Conservation (phyloP, 1,140 invertebrate genomes). For the Oreohelix idahoensis region DNA sequence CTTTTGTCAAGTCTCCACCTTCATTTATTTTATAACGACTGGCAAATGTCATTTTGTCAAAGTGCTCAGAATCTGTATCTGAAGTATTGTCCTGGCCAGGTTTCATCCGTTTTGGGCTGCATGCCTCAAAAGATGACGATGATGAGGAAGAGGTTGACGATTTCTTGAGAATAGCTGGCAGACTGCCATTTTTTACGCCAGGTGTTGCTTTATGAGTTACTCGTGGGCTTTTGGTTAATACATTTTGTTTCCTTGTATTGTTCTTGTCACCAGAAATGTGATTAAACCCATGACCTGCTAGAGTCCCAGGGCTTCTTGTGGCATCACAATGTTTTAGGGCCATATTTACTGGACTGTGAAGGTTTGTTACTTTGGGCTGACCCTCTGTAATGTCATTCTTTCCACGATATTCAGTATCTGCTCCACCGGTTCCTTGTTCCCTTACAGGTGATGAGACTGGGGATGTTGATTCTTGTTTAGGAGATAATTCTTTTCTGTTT, state of each 20-base stretch:
- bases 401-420: background rate
- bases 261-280: background rate
- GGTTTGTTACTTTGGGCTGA: conserved; percentile 3
- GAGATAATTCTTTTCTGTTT: conserved; percentile 52
- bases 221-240: conserved; percentile 15
- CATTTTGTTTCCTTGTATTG: background rate
- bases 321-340: background rate
- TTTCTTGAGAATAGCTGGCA: conserved; percentile 13
- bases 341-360: conserved; percentile 36
- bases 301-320: background rate
- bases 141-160: conserved; percentile 15
- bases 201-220: conserved; percentile 8
- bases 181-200: conserved; percentile 15
- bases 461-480: conserved; percentile 43
- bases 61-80: background rate
- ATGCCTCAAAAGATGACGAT: conserved; percentile 29
- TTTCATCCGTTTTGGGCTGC: conserved; percentile 16
- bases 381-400: background rate
- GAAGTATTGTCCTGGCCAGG: background rate
- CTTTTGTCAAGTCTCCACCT: background rate
- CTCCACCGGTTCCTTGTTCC: conserved; percentile 28
- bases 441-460: conserved; percentile 4
- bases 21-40: conserved; percentile 19
- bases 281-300: background rate
- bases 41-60: conserved; percentile 23